Evolutionary conservation across 2,797 vertebrate species (phyloP).

Genomic region (Bradypodion ventrale): DNA sequence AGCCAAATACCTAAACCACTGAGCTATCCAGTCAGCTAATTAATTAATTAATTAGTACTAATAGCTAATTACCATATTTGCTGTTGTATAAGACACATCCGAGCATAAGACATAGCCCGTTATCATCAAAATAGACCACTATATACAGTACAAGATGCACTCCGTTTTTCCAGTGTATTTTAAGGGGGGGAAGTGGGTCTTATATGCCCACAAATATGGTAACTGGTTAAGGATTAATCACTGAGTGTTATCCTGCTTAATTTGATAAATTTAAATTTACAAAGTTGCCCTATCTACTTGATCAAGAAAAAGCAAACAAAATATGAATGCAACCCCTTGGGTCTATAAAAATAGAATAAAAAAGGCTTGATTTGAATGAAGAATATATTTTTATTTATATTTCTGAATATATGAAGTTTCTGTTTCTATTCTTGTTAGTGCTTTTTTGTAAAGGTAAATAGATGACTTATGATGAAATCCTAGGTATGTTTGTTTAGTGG

Average conservation of each 20-base stretch:
- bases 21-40: too few species aligned
- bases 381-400: not conserved
- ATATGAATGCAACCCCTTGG: not conserved
- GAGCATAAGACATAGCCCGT: too few species aligned
- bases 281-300: conserved; percentile 16
- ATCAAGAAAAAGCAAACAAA: conserved; percentile 17
- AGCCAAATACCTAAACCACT: too few species aligned
- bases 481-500: not conserved
- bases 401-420: not conserved
- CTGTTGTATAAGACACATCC: too few species aligned
- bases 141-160: too few species aligned
- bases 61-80: too few species aligned
- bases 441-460: not conserved
- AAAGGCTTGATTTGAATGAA: not conserved
- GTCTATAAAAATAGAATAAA: not conserved
- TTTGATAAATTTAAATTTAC: conserved; percentile 35
- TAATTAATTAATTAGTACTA: too few species aligned
- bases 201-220: too few species aligned
- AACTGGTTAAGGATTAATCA: not conserved
- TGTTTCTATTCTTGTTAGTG: not conserved
- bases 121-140: too few species aligned
- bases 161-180: too few species aligned
- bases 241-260: not conserved
- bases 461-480: not conserved
- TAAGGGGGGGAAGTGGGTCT: too few species aligned